phyloP scores from a whole-genome alignment of 2,797 vertebrate species.

The Lophius americanus region DNA sequence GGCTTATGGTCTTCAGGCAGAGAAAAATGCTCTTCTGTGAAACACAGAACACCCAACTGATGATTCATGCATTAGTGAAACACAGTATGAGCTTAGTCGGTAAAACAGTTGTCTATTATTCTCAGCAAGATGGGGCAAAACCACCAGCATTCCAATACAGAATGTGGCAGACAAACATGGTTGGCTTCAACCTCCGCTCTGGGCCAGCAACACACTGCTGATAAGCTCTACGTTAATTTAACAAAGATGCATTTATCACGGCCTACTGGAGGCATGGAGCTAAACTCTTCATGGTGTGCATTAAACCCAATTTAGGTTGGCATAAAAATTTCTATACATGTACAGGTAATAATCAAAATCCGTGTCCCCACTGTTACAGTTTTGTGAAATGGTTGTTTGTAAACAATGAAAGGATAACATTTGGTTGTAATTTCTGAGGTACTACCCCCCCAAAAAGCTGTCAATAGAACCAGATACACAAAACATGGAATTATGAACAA shows the following conservation, averaged over 20 bases:
- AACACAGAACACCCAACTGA: constrained; percentile 28
- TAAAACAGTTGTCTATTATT: constrained; percentile 31
- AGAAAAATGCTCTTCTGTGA: constrained; percentile 37
- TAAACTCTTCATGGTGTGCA: constrained; percentile 48
- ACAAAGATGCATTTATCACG: constrained; percentile 48
- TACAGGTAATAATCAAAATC: constrained; percentile 76
- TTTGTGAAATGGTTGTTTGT: constrained; percentile 87
- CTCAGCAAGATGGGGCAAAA: constrained; percentile 42
- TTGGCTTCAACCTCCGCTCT: constrained; percentile 37
- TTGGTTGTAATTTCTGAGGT: constrained; percentile 91
- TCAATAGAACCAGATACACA: constrained; percentile 56
- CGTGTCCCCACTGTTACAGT: constrained; percentile 74
- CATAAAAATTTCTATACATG: constrained; percentile 72
- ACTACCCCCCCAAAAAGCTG: constrained; percentile 76
- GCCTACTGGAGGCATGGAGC: constrained; percentile 42
- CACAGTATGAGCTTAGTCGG: constrained; percentile 23
- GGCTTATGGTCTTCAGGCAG: constrained; percentile 46
- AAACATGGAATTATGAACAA: constrained; percentile 55
- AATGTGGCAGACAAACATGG: constrained; percentile 45
- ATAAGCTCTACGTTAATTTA: constrained; percentile 64
- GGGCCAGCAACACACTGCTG: constrained; percentile 52
- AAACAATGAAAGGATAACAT: constrained; percentile 86
- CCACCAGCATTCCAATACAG: constrained; percentile 24
- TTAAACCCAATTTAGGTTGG: constrained; percentile 65
- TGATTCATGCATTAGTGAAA: constrained; percentile 42